Conservation (phyloP, 2,888 invertebrate genomes). For the Mesorhabditis sp. region DNA sequence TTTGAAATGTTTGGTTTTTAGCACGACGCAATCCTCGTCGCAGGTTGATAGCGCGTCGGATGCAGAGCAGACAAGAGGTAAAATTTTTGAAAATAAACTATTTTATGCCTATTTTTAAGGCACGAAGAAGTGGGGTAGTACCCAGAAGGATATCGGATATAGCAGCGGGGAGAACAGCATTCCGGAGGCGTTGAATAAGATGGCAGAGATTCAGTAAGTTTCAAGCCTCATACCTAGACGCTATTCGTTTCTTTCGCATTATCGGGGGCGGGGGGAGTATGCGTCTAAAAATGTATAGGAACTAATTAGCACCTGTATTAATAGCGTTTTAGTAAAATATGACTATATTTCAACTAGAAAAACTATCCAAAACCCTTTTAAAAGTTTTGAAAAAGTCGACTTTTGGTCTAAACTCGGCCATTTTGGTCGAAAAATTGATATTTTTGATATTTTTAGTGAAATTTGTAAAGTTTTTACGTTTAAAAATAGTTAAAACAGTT, state of each 20-base stretch:
- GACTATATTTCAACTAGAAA: no score
- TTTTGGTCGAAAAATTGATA: no score
- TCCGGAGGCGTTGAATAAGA: slow-evolving; percentile 24
- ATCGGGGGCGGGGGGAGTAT: no score
- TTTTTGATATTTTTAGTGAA: no score
- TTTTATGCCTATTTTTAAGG: neutral
- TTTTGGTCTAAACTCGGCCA: no score
- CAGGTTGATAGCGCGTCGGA: neutral
- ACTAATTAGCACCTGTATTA: no score
- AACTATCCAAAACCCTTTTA: no score
- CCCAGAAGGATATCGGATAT: slow-evolving; percentile 43
- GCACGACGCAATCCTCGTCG: neutral
- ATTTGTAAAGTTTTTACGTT: no score
- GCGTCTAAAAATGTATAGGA: no score
- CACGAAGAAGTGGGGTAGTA: slow-evolving; percentile 29
- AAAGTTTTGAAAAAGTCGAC: no score
- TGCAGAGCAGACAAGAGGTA: neutral
- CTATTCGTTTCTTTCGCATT: neutral
- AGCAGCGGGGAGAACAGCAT: slow-evolving; percentile 45
- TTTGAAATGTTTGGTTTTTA: neutral
- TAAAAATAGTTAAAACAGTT: no score
- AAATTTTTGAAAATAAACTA: neutral
- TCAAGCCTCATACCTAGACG: neutral
- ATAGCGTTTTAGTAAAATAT: no score
- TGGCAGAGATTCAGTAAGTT: neutral